These are phyloP conservation scores for Orussus abietinus DNA, from an alignment of 1,140 invertebrate species.

Conservation along the genomic window DNA sequence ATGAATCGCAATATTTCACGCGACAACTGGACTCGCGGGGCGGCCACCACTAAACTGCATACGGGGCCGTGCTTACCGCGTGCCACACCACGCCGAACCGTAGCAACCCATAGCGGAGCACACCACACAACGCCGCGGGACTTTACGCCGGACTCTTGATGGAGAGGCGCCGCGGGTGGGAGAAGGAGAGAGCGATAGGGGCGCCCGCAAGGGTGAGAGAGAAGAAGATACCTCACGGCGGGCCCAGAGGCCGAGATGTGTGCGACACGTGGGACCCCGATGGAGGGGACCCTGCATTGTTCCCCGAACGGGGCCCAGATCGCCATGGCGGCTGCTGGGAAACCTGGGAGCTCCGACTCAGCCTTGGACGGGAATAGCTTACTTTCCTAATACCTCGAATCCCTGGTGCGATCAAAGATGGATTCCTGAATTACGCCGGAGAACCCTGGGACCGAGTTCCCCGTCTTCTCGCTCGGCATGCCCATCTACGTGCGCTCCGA, in stretches of 20 bases:
- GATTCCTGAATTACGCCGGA: no score
- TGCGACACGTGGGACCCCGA: no score
- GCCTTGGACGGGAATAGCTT: no score
- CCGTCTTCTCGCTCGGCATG: slow-evolving; percentile 31
- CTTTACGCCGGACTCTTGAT: slow-evolving; percentile 13
- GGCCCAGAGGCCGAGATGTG: no score
- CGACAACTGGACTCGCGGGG: slow-evolving; percentile 46
- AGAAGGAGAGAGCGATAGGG: not conserved
- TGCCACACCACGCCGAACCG: slow-evolving; percentile 7
- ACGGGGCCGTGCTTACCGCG: slow-evolving; percentile 42
- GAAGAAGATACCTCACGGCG: no score
- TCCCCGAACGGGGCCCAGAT: no score
- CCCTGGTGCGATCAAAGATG: no score
- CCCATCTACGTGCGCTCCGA: slow-evolving; percentile 24
- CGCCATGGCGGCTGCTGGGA: no score
- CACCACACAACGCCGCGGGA: slow-evolving; percentile 24
- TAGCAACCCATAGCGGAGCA: slow-evolving; percentile 26
- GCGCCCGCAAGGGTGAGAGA: not conserved
- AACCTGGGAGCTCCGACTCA: no score
- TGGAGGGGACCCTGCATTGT: no score
- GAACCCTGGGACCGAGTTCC: no score
- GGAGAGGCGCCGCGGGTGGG: slow-evolving; percentile 4
- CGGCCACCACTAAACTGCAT: slow-evolving; percentile 50
- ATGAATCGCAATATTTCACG: slow-evolving; percentile 56
- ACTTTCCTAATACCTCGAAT: no score